Conservation (phyloP, 2,797 vertebrate genomes). For the Melanogrammus aeglefinus region DNA sequence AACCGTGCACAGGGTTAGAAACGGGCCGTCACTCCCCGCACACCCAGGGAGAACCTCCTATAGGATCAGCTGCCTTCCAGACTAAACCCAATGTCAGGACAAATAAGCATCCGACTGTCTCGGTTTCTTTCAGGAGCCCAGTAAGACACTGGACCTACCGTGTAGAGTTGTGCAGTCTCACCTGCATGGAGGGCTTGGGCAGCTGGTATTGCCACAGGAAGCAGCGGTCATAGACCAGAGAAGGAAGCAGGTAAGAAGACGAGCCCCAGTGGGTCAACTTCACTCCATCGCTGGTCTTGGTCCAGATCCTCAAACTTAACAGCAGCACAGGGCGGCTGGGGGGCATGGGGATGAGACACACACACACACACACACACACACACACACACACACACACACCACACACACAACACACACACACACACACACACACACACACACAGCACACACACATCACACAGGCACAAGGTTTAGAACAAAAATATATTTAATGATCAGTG, state of each 20-base stretch:
- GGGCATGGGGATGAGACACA: constrained; percentile 37
- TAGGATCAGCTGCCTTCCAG: too few species aligned
- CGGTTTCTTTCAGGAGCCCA: too few species aligned
- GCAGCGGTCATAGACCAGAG: constrained; percentile 85
- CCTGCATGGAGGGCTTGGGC: constrained; percentile 78
- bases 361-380: constrained; percentile 2
- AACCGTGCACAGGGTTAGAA: too few species aligned
- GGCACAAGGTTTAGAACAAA: constrained; percentile 11
- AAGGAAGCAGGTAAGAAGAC: constrained; percentile 82
- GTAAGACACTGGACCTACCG: too few species aligned
- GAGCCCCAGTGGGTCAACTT: constrained; percentile 80
- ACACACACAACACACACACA: constrained; percentile 1
- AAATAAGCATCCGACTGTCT: too few species aligned
- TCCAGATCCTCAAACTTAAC: constrained; percentile 62
- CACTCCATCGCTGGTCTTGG: constrained; percentile 72
- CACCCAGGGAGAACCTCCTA: too few species aligned
- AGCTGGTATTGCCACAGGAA: constrained; percentile 95
- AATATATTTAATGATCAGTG: neutral
- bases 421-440: constrained; percentile 13
- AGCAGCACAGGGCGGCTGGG: constrained; percentile 46
- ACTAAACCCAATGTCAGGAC: too few species aligned
- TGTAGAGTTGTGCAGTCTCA: too few species aligned
- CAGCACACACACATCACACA: too few species aligned
- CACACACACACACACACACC: too few species aligned
- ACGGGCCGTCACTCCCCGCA: too few species aligned